Conservation (phyloP, 2,113 vertebrate genomes). For the Macrotis lagotis region DNA sequence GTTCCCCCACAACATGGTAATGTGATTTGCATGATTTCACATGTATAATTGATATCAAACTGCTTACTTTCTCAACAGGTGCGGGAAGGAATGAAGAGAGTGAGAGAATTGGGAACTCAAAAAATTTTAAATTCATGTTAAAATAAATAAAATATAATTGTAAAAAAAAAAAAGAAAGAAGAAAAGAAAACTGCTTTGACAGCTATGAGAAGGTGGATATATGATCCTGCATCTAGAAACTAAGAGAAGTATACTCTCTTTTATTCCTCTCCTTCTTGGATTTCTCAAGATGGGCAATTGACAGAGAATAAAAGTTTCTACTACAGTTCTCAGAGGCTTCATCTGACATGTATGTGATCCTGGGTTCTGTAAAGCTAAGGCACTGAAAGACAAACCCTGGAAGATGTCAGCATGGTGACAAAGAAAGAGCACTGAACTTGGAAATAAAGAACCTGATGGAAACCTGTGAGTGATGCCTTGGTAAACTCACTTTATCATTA, state of each 20-base stretch:
- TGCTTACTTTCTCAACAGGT: neutral
- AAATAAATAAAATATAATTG: neutral
- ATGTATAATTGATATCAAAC: neutral
- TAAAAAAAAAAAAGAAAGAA: neutral
- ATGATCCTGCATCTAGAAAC: neutral
- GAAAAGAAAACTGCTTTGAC: neutral
- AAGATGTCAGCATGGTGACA: too few relatives aligned
- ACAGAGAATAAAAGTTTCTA: too few relatives aligned
- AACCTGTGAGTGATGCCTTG: too few relatives aligned
- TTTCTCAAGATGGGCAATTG: too few relatives aligned
- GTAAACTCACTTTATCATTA: too few relatives aligned
- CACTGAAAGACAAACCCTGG: too few relatives aligned
- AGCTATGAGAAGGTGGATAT: neutral
- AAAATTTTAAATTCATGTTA: neutral
- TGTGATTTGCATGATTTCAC: neutral
- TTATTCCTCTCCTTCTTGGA: too few relatives aligned
- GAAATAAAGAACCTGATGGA: too few relatives aligned
- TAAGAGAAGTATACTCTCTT: neutral
- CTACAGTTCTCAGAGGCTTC: too few relatives aligned
- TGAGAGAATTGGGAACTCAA: neutral
- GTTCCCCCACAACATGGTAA: neutral
- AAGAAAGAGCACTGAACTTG: too few relatives aligned
- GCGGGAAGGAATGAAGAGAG: neutral
- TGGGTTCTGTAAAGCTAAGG: too few relatives aligned
- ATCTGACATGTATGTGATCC: too few relatives aligned